These are phyloP conservation scores for Toxotes chatareus DNA, from an alignment of 2,113 vertebrate genomes.

Conservation along the genomic window DNA sequence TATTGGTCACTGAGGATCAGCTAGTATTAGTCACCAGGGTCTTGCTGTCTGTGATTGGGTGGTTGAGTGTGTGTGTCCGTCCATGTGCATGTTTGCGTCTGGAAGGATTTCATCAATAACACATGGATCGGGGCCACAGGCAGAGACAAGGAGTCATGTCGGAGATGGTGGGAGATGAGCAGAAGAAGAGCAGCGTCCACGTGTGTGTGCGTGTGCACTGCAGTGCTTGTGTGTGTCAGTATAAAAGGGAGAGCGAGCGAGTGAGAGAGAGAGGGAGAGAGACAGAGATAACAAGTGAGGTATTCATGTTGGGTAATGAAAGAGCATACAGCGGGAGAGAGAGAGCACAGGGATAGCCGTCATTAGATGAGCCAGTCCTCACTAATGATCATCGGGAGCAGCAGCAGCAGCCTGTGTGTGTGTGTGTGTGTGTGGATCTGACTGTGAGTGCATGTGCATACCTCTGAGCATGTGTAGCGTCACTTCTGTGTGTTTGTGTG, in stretches of 20 bases:
- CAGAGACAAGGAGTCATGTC: constrained; percentile 66
- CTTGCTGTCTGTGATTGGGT: constrained; percentile 59
- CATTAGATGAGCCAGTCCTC: constrained; percentile 42
- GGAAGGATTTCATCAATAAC: constrained; percentile 76
- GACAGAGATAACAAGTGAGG: constrained; percentile 48
- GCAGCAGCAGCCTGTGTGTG: constrained; percentile 6
- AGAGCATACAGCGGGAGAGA: constrained; percentile 35
- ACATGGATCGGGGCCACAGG: constrained; percentile 69
- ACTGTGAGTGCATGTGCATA: not conserved
- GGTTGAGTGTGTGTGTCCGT: constrained; percentile 25
- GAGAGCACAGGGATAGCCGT: constrained; percentile 37
- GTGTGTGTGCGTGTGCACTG: constrained; percentile 6
- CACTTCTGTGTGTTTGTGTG: not conserved
- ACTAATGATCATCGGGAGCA: constrained; percentile 61
- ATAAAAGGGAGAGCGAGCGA: not conserved
- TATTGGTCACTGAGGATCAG: constrained; percentile 82
- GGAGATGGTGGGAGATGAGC: constrained; percentile 47
- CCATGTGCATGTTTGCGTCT: constrained; percentile 38
- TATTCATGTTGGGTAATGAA: constrained; percentile 67
- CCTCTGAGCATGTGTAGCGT: not conserved
- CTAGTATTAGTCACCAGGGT: constrained; percentile 76
- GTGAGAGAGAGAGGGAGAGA: constrained; percentile 26
- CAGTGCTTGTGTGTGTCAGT: constrained; percentile 18
- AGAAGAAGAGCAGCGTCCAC: constrained; percentile 20
- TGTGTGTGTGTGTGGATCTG: constrained; percentile 27